A percentile compares a stretch with the other conserved stretches of the same genome.
These are phyloP conservation scores for Pilophorus perplexus DNA, from an alignment of 2,888 invertebrate species.

Conservation along the genomic window DNA sequence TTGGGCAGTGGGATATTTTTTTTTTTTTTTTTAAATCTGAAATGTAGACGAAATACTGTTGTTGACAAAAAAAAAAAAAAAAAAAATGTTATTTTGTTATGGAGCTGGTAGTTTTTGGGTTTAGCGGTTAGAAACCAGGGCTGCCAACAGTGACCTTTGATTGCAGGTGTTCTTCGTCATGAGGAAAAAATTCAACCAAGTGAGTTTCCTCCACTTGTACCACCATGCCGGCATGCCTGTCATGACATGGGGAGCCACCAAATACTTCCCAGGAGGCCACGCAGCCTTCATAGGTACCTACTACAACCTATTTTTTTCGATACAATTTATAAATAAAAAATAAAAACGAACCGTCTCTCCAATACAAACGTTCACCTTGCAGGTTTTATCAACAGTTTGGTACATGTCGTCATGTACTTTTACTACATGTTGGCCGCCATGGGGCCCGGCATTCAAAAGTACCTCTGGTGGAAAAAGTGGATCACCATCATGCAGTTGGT, in stretches of 20 bases:
- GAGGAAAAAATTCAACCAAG: constrained; percentile 57
- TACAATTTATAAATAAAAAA: no score
- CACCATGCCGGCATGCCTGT: constrained; percentile 54
- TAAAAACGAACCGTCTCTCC: no score
- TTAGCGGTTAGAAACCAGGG: no score
- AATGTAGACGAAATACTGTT: neutral
- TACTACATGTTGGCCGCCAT: constrained; percentile 51
- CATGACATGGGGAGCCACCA: constrained; percentile 51
- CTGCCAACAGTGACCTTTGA: neutral
- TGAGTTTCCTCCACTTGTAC: constrained; percentile 58
- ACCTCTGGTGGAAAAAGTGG: constrained; percentile 52
- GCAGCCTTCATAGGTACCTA: constrained; percentile 51
- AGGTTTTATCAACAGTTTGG: constrained; percentile 54
- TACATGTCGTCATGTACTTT: constrained; percentile 51
- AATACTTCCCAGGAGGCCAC: constrained; percentile 57
- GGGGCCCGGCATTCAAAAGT: constrained; percentile 50
- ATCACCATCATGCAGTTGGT: constrained; percentile 51
- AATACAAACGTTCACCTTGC: no score
- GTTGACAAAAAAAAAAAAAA: no score
- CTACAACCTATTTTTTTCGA: no score
- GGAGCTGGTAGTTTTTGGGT: neutral
- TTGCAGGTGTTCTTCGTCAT: constrained; percentile 55
- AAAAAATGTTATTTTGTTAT: neutral
- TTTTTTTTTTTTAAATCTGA: no score
- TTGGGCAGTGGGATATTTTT: no score